Base-by-base conservation (phyloP, 2,888 invertebrate genomes). In the Amiota communis region DNA sequence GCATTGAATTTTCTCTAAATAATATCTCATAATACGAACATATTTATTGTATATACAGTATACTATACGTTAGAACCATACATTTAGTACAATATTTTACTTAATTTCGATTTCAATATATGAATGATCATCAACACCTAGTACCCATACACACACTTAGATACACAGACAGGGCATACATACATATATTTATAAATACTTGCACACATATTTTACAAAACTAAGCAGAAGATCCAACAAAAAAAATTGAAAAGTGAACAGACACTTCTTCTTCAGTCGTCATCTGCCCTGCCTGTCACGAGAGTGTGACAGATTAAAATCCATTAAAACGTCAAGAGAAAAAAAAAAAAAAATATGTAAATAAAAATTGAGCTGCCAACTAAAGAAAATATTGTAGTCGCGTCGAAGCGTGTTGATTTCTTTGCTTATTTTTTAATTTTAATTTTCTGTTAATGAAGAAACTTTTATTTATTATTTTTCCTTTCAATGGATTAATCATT, bases 271-370 rank as follows among this genome's bases (percentile, higher is more conserved):
- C 73, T 69, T 64, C 76, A 76, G 75, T 76, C 75, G 73, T 73
- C 59, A 59, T 59, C 76, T 23, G 70, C 70, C 59, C 17, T 69
- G 8, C 63, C 74, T 49, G 74, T 56, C 80, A 74, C 75, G 77
- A 79, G 78, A 82, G 78, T 84, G 87, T 87, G 86, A 86, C 86
- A 86, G 87, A 86, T 86, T 86, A 86, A 86, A 87, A 86, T 86
- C 86, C 86, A 86, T 86, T 86, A 86, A 86, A 85, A 87, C 87
- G 86, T 86, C 86, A 86, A 79, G 77, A 75, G 75, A 72, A 36
- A 73, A 75, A 63, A 71, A 63, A 61, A 56, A 65, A 65, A 36
- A 65, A 48, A 68, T 68, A 68, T 68, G 47, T 53, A 68, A 68
- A 68, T 68, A 48, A 68, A 68, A 68, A 68, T 23, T 36, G 67